A percentile compares a stretch with the other conserved stretches of the same genome.
phyloP scores from a whole-genome alignment of 1,140 invertebrate genomes.

The Eumaeus atala region DNA sequence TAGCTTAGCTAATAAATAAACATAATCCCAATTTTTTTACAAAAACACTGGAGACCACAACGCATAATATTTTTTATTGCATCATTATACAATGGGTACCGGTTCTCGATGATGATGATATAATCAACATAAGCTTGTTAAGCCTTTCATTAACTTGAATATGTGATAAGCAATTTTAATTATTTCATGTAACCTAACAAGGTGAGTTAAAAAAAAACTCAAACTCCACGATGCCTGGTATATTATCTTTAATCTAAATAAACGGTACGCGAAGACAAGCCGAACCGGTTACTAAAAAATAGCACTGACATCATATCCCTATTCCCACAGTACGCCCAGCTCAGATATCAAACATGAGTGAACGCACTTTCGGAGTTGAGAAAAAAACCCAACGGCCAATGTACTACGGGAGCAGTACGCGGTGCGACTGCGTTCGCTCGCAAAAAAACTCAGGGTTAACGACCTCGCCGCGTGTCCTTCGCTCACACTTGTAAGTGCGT shows the following conservation, averaged over 20 bases:
- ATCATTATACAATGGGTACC: too few relatives aligned
- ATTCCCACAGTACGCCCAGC: constrained; percentile 39
- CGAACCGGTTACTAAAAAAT: constrained; percentile 36
- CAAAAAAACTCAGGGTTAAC: constrained; percentile 66
- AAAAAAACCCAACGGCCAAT: constrained; percentile 57
- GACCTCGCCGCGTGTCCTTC: constrained; percentile 67
- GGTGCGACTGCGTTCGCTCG: constrained; percentile 52
- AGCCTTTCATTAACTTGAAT: too few relatives aligned
- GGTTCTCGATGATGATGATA: neutral
- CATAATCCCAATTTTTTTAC: too few relatives aligned
- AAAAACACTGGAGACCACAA: too few relatives aligned
- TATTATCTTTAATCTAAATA: constrained; percentile 38
- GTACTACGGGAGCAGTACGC: constrained; percentile 49
- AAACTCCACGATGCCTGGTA: constrained; percentile 18
- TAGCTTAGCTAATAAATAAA: too few relatives aligned
- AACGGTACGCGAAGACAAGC: constrained; percentile 36
- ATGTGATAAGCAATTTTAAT: too few relatives aligned
- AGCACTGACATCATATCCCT: constrained; percentile 59
- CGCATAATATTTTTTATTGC: too few relatives aligned
- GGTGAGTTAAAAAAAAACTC: too few relatives aligned
- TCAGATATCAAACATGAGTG: constrained; percentile 45
- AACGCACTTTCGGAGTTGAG: constrained; percentile 55
- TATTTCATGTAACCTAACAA: too few relatives aligned
- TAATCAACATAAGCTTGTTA: too few relatives aligned
- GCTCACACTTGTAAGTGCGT: constrained; percentile 38